Evolutionary conservation across 2,113 vertebrate species (phyloP).

Genomic region (Telmatochromis brachygnathus): DNA sequence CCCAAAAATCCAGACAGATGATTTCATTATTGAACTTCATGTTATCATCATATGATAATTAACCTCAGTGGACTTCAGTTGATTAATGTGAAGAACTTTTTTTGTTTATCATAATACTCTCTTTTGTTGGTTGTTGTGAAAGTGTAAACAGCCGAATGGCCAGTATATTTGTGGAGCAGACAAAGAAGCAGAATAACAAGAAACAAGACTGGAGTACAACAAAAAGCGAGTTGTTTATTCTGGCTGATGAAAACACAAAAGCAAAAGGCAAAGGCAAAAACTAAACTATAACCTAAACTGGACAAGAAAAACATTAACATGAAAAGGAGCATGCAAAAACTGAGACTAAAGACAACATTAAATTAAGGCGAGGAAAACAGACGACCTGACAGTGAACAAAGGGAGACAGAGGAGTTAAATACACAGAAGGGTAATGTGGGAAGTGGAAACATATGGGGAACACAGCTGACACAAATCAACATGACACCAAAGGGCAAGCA

Average conservation of each 20-base stretch:
- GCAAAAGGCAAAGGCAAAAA: neutral
- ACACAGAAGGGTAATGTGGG: neutral
- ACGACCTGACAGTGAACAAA: neutral
- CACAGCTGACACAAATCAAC: neutral
- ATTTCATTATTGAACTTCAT: neutral
- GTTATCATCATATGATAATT: neutral
- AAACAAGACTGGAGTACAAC: neutral
- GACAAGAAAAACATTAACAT: neutral
- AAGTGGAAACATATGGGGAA: neutral
- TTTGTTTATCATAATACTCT: neutral
- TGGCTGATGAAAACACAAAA: neutral
- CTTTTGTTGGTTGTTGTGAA: neutral
- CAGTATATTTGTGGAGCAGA: neutral
- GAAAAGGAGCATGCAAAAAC: fast-evolving
- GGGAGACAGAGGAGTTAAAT: neutral
- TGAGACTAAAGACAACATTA: neutral
- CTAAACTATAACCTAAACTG: neutral
- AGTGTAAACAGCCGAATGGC: neutral
- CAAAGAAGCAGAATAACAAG: neutral
- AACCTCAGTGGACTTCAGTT: neutral
- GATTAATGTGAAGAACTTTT: fast-evolving
- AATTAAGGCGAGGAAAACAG: neutral
- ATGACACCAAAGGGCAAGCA: neutral
- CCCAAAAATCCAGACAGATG: neutral
- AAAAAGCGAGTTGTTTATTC: neutral